These are phyloP conservation scores for Eulemur macaco DNA, from an alignment of 2,113 vertebrate genomes.

Conservation along the genomic window DNA sequence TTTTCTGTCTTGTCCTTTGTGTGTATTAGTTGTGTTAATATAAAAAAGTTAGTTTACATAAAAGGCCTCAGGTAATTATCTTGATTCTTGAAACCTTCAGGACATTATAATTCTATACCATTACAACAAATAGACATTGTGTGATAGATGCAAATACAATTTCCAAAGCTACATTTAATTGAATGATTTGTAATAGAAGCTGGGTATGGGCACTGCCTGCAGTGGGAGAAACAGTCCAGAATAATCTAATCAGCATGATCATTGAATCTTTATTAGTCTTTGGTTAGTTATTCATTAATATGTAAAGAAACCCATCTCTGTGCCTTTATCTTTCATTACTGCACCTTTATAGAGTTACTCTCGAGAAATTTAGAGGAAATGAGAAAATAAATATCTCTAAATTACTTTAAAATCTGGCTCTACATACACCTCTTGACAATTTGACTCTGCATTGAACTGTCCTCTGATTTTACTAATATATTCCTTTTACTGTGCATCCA, in stretches of 20 bases:
- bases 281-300: neutral
- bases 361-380: neutral
- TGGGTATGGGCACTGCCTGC: constrained; percentile 45
- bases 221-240: constrained; percentile 57
- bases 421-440: neutral
- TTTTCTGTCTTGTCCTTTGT: neutral
- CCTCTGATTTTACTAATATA: neutral
- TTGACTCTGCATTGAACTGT: neutral
- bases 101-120: neutral
- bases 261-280: constrained; percentile 70
- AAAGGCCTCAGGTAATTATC: neutral
- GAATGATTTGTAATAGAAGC: constrained; percentile 48
- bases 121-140: constrained; percentile 16
- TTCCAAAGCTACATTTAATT: constrained; percentile 58
- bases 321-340: constrained; percentile 44
- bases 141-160: constrained; percentile 52
- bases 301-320: neutral
- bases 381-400: neutral
- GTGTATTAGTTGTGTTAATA: neutral
- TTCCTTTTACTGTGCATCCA: neutral
- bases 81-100: constrained; percentile 14
- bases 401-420: neutral
- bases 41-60: neutral
- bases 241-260: constrained; percentile 56
- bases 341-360: constrained; percentile 4